Evolutionary conservation across 1,140 invertebrate species (phyloP).

Genomic region (Streblospio benedicti): DNA sequence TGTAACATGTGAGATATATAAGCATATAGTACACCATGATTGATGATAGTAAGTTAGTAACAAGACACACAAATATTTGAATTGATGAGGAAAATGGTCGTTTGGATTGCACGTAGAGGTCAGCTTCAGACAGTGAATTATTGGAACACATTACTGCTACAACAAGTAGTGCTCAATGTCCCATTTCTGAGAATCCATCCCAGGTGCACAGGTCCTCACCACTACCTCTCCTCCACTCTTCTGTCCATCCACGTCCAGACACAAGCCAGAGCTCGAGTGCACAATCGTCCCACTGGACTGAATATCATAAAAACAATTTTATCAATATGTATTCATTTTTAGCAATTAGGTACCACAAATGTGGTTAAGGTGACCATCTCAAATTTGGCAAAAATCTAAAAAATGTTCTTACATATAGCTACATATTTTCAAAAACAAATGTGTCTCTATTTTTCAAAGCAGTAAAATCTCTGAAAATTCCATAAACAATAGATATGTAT

Average conservation of each 20-base stretch:
- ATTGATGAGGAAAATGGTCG: too few species aligned
- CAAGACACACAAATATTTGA: too few species aligned
- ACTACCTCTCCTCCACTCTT: background rate
- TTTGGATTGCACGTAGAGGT: too few species aligned
- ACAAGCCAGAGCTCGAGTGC: background rate
- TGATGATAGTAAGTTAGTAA: too few species aligned
- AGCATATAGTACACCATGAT: too few species aligned
- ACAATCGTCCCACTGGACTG: background rate
- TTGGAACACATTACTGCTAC: too few species aligned
- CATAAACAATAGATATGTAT: too few species aligned
- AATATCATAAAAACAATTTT: background rate
- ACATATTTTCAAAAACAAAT: background rate
- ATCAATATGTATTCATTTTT: background rate
- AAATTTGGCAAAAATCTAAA: background rate
- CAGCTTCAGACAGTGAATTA: too few species aligned
- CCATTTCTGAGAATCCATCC: conserved; percentile 2
- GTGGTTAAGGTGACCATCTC: background rate
- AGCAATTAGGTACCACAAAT: background rate
- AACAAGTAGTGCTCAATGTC: conserved; percentile 5
- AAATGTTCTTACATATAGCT: background rate
- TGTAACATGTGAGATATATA: too few species aligned
- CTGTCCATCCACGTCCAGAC: background rate
- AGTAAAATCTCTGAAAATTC: background rate
- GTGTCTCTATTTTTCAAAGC: background rate
- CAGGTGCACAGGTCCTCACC: background rate